Conservation (phyloP, 2,113 vertebrate genomes). For the Rissa tridactyla region DNA sequence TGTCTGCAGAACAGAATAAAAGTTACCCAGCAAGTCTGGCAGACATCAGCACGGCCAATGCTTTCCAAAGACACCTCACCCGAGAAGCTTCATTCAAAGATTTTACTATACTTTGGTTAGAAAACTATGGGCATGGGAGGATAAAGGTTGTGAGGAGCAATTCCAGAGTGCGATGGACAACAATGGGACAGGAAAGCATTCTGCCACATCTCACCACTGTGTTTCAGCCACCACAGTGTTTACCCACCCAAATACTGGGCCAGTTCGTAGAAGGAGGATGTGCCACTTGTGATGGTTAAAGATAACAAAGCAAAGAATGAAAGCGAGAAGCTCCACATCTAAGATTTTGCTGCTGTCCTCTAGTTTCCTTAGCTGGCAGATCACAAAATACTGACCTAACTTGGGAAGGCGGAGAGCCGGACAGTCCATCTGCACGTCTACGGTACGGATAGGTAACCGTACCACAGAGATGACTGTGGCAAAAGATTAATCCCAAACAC, state of each 20-base stretch:
- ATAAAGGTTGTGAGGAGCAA: neutral
- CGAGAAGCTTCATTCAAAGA: neutral
- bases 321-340: neutral
- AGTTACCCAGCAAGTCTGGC: neutral
- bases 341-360: neutral
- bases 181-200: neutral
- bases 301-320: neutral
- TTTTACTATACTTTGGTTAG: neutral
- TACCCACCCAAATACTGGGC: neutral
- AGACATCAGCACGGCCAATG: accelerated
- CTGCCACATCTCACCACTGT: neutral
- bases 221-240: neutral
- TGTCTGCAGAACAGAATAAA: constrained; percentile 72
- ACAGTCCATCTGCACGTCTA: neutral
- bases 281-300: neutral
- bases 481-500: neutral
- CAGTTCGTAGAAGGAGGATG: neutral
- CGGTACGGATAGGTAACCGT: neutral
- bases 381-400: neutral
- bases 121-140: neutral
- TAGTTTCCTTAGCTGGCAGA: neutral
- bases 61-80: neutral
- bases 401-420: neutral
- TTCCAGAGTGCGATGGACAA: neutral
- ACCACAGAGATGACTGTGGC: neutral